These are phyloP conservation scores for Gallirallus australis DNA, from an alignment of 2,797 vertebrate species.

Conservation along the genomic window DNA sequence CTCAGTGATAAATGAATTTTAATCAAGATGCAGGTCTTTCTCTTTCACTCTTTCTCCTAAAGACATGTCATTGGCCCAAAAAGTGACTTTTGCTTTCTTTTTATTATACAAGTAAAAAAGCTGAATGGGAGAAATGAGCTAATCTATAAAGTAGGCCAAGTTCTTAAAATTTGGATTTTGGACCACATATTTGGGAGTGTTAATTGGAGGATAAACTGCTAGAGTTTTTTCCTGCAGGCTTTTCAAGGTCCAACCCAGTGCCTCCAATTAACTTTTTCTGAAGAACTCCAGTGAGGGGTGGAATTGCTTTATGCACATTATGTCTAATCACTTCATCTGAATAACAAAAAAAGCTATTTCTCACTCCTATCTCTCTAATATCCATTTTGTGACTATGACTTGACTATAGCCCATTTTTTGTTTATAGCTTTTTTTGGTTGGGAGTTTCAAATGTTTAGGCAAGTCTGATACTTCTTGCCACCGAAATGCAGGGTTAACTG, in stretches of 20 bases:
- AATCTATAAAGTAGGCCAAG: not conserved
- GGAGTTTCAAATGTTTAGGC: not conserved
- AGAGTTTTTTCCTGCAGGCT: not conserved
- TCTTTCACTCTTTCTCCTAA: not conserved
- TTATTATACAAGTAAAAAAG: not conserved
- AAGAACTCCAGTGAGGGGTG: not conserved
- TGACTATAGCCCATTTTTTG: not conserved
- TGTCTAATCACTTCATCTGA: not conserved
- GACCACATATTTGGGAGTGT: not conserved
- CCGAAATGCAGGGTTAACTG: not conserved
- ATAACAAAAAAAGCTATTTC: accelerated
- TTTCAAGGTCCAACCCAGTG: not conserved
- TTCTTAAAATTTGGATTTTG: not conserved
- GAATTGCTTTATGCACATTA: not conserved
- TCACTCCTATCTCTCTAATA: not conserved
- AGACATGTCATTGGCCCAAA: not conserved
- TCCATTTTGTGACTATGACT: not conserved
- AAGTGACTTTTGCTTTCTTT: not conserved
- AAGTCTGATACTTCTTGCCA: not conserved
- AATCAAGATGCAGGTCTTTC: not conserved
- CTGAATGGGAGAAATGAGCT: not conserved
- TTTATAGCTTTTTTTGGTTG: not conserved
- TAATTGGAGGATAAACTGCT: not conserved
- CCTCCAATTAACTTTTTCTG: not conserved
- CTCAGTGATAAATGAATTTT: not conserved